These are phyloP conservation scores for Thalpophila matura DNA, from an alignment of 2,888 invertebrate species.

Conservation along the genomic window DNA sequence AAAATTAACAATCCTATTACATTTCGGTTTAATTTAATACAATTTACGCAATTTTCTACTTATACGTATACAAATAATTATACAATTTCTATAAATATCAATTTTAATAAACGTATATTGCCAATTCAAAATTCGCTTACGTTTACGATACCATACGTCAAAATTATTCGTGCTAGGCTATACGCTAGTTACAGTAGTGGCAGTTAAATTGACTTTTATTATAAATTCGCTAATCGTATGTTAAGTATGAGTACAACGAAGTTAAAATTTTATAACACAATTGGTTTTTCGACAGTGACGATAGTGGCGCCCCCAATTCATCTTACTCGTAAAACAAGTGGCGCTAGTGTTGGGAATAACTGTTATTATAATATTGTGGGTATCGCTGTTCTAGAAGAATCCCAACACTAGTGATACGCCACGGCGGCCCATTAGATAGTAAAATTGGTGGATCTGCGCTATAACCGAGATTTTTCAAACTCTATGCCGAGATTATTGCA, in stretches of 20 bases:
- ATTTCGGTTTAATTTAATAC: too few relatives aligned
- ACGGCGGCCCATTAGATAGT: constrained; percentile 10
- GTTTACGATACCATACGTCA: too few relatives aligned
- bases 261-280: not conserved
- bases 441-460: constrained; percentile 27
- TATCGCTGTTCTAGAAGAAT: constrained; percentile 5
- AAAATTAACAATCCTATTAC: too few relatives aligned
- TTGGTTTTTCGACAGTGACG: not conserved
- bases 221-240: not conserved
- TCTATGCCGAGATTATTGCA: constrained; percentile 23
- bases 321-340: constrained; percentile 8
- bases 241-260: too few relatives aligned
- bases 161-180: too few relatives aligned
- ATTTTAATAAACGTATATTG: too few relatives aligned
- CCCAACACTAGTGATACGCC: constrained; percentile 25
- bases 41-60: too few relatives aligned
- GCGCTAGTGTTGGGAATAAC: constrained; percentile 28
- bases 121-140: too few relatives aligned
- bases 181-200: not conserved
- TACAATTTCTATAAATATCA: too few relatives aligned
- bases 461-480: constrained; percentile 15
- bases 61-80: too few relatives aligned
- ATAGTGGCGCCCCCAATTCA: constrained; percentile 11
- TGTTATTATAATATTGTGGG: constrained; percentile 4
- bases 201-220: not conserved